These are phyloP conservation scores for Mastacembelus armatus DNA, from an alignment of 2,797 vertebrate species.

Conservation along the genomic window DNA sequence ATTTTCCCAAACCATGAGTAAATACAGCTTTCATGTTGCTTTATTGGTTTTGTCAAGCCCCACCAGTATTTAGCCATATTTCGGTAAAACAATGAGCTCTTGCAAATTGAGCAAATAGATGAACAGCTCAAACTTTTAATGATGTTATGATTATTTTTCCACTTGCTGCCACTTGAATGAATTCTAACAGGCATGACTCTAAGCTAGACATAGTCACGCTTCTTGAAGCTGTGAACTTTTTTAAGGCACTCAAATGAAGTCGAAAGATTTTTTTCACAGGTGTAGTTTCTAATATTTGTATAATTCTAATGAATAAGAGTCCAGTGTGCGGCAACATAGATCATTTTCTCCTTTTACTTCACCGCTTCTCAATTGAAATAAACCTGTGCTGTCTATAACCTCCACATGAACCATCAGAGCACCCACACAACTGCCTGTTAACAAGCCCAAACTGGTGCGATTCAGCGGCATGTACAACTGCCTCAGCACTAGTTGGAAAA, in stretches of 20 bases:
- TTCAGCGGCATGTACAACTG: not conserved
- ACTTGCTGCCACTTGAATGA: not conserved
- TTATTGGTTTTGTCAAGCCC: slow-evolving; percentile 5
- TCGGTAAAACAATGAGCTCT: slow-evolving; percentile 14
- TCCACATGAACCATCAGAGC: slow-evolving; percentile 23
- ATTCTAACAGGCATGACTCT: not conserved
- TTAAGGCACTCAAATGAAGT: not conserved
- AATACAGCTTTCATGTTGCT: slow-evolving; percentile 7
- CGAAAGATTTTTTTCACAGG: not conserved
- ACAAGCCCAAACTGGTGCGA: slow-evolving; percentile 28
- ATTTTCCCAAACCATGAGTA: slow-evolving; percentile 32
- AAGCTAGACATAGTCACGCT: not conserved
- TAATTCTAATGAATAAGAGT: slow-evolving; percentile 15
- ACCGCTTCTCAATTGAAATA: not conserved
- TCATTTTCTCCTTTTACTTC: slow-evolving; percentile 2
- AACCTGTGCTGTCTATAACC: slow-evolving; percentile 6
- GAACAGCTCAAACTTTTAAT: slow-evolving; percentile 16
- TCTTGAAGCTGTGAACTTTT: not conserved
- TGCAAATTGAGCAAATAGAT: slow-evolving; percentile 34
- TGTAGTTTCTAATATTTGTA: not conserved
- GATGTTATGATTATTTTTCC: not conserved
- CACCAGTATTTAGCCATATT: slow-evolving; percentile 15
- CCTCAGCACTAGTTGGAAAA: slow-evolving; percentile 30
- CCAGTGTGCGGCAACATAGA: not conserved
- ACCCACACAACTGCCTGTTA: slow-evolving; percentile 47